Base-by-base conservation (phyloP, 2,888 invertebrate species). In the Cyaniris semiargus region DNA sequence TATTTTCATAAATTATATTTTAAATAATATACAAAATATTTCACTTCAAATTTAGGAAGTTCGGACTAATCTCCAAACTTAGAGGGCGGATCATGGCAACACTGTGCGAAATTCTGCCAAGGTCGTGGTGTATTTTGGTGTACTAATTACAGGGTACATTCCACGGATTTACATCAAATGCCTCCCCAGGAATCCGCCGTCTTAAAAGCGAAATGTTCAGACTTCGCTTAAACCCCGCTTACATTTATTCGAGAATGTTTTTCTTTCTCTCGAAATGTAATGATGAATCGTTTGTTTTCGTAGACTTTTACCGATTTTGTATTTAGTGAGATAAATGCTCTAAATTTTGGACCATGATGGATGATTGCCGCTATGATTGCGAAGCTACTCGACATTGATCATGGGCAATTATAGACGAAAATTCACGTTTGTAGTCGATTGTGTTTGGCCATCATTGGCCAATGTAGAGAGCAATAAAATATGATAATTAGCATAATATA, bases 101-200 rank as follows among this genome's bases (percentile, higher is more conserved):
- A 60, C 13, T 60, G 23, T 60, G 60, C 23, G 23, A 60, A 60
- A 60, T 23, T 60, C 23, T 23, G 1, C 13, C 23, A 60, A 23
- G 60, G 60, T 60, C 21, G 10, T 58, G 58, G 21, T 60, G 60
- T 60, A 60, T 81, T 83, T 80, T 81, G 79, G 80, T 79, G 77
- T 80, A 81, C 81, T 83, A 83, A 83, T 83, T 83, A 83, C 82
- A 78, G 80, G 83, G 81, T 80, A 81, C 81, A 82, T 83, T 81
- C 82, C 80, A 56, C 60, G 79, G 81, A 81, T 83, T 82, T 79
- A 81, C 80, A 76, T 76, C 75, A 76, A 79, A 80, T 79, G 78
- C 81, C 78, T 78, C 77, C 76, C 10, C 58, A 71, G 71, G 76
- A 76, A 71, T 76, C 71, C 71, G 71, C n/a, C 70, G 58, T 76